Evolutionary conservation across 1,140 invertebrate species (phyloP), one percentile per base, ranked within the genome.

Genomic region (Limonius californicus): DNA sequence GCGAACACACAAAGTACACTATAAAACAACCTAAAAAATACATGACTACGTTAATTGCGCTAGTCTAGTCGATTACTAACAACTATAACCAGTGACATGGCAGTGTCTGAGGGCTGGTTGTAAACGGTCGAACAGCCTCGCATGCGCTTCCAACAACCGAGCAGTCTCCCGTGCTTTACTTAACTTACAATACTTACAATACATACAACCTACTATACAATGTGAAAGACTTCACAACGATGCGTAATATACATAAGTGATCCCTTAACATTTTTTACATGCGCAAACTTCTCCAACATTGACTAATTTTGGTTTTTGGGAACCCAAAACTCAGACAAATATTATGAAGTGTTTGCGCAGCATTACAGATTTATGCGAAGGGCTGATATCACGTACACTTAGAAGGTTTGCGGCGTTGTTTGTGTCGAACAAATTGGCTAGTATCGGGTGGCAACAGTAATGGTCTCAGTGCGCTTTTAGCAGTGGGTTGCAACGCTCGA

Each of bases 401-500:
- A 32, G 23, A 21, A 43, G 66, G 68, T 57, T 69, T 69, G 32
- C 68, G 68, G 3, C 63, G 63, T 18, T 69, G 66, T 32, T 69
- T 65, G 30, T 63, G 63, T 47, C 68, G 59, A 11, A 30, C 20
- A 12, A 19, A 21, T 35, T 14, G 16, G 14, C 18, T 55, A 16
- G 2, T 8, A 55, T 7, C 20, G 8, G 20, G 27, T 23, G 65
- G 63, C 50, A 76, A 75, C 45, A 77, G 61, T 12, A 66, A 57
- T 12, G 75, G 71, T 19, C 67, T 73, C 6, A 84, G 71, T 43
- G 76, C 77, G 20, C 79, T 72, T 16, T 77, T 74, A 0, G 77
- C 71, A 3, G 68, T 70, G 6, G 77, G 61, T 21, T 81, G 76
- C 15, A 81, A 74, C 15, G 76, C 73, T 2, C 81, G 76, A 60